Conservation (phyloP, 2,888 invertebrate species). For the Trilocha varians region DNA sequence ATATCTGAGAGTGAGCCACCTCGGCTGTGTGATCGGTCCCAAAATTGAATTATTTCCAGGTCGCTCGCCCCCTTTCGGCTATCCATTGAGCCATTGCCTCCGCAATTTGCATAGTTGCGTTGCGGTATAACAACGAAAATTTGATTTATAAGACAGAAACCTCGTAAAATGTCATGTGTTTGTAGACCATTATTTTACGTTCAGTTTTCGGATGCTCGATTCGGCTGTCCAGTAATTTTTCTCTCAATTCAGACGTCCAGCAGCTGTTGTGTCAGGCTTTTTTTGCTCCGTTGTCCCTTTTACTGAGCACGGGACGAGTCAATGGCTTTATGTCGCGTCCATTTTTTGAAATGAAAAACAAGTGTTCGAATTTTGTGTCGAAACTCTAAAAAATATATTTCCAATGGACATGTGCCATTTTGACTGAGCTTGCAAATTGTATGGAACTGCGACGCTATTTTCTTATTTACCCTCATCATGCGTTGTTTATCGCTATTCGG, state of each 20-base stretch:
- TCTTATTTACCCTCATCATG: too few relatives aligned
- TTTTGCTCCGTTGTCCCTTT: slow-evolving; percentile 11
- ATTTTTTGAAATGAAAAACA: not conserved
- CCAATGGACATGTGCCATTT: too few relatives aligned
- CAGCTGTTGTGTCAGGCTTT: slow-evolving; percentile 20
- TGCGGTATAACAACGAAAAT: slow-evolving; percentile 19
- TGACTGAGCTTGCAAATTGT: too few relatives aligned
- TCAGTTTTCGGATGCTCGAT: slow-evolving; percentile 12
- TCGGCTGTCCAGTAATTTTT: slow-evolving; percentile 20
- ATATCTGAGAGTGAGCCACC: slow-evolving; percentile 30
- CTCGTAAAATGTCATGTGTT: slow-evolving; percentile 14
- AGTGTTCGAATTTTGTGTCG: not conserved
- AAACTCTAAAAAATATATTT: not conserved
- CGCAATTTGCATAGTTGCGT: slow-evolving; percentile 35
- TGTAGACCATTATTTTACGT: slow-evolving; percentile 17
- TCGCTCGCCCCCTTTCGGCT: slow-evolving; percentile 21
- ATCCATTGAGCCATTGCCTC: slow-evolving; percentile 18
- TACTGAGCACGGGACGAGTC: not conserved
- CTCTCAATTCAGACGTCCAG: slow-evolving; percentile 16
- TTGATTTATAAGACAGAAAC: slow-evolving; percentile 28
- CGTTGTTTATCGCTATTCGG: too few relatives aligned
- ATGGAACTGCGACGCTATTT: too few relatives aligned
- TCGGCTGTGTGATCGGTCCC: slow-evolving; percentile 37
- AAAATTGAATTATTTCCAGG: slow-evolving; percentile 52
- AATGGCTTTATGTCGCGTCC: not conserved